Base-by-base conservation (phyloP, 2,113 vertebrate species). In the Acinonyx jubatus region DNA sequence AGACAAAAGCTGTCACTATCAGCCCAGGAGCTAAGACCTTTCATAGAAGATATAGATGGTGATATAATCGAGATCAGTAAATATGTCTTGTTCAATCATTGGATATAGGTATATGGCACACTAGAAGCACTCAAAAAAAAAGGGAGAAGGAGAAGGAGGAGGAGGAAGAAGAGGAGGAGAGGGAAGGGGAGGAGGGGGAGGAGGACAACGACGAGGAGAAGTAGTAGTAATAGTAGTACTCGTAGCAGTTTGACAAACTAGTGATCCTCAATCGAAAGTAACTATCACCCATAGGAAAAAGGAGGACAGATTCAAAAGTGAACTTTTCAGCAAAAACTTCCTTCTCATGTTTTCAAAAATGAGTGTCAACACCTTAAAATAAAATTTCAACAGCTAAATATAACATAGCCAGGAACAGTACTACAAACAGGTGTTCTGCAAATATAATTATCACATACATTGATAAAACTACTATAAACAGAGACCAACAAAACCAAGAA, bases 241-340 rank as follows among this genome's bases (percentile, higher is more conserved):
- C 45, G 7, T 55, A 55, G 55, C 18, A 27, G 14, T 33, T 18
- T 87, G 38, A 68, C 52, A 45, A 91, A 87, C 3, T 21, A 66
- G 50, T 95, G 38, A 83, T 82, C 31, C 18, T 82, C 23, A 61
- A 48, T 29, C 33, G 18, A 10, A 82, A 80, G 83, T 41, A 80
- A 21, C 41, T 86, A 45, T 29, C 15, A 38, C 71, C 33, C 31
- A 19, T 21, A 18, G 38, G 50, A 93, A 89, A 90, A 71, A 76
- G 63, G 85, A 81, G 79, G 52, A 69, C 18, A 71, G 4, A 33
- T 12, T 92, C 33, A 79, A 71, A 18, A 90, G 7, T 52, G 25
- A 84, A 55, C 92, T 92, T 85, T 79, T 71, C 65, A 73, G 55
- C n/a, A 95, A 84, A 92, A 92, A 63, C 63, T 65, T 50, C 31